phyloP scores from a whole-genome alignment of 2,888 invertebrate species.

The Dasysyrphus albostriatus region DNA sequence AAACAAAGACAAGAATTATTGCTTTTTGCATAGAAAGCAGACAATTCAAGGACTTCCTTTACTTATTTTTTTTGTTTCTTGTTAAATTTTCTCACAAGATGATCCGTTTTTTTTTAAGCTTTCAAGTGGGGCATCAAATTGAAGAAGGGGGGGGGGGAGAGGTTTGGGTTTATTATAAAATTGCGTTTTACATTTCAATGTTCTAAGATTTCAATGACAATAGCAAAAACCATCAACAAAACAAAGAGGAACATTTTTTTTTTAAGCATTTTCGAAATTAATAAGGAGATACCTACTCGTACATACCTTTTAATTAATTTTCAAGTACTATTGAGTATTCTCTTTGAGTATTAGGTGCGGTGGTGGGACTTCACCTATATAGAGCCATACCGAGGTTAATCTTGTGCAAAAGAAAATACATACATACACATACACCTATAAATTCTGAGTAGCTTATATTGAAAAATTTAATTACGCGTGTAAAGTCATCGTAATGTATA shows the following conservation, averaged over 20 bases:
- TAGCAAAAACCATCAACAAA: not conserved
- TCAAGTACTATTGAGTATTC: conserved; percentile 16
- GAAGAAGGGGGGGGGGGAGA: too few species aligned
- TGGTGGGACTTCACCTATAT: too few species aligned
- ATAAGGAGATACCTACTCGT: conserved; percentile 24
- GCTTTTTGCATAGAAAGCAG: not conserved
- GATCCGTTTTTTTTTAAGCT: conserved; percentile 1
- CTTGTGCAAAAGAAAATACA: not conserved
- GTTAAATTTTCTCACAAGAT: conserved; percentile 4
- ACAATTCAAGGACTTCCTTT: conserved; percentile 20
- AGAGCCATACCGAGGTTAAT: not conserved
- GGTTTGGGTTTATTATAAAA: conserved; percentile 3
- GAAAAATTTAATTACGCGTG: conserved; percentile 25
- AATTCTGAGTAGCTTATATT: conserved; percentile 20
- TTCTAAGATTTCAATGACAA: conserved; percentile 40
- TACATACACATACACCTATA: not conserved
- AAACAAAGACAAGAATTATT: conserved; percentile 32
- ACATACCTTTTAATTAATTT: conserved; percentile 48
- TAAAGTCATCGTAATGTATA: conserved; percentile 8
- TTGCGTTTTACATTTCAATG: conserved; percentile 30
- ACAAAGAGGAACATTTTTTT: too few species aligned
- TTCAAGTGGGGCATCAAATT: not conserved
- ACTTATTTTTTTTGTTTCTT: not conserved
- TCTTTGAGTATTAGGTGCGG: not conserved
- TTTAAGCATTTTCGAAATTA: not conserved